These are phyloP conservation scores for Alaudala cheleensis DNA, from an alignment of 2,113 vertebrate genomes.

Conservation along the genomic window DNA sequence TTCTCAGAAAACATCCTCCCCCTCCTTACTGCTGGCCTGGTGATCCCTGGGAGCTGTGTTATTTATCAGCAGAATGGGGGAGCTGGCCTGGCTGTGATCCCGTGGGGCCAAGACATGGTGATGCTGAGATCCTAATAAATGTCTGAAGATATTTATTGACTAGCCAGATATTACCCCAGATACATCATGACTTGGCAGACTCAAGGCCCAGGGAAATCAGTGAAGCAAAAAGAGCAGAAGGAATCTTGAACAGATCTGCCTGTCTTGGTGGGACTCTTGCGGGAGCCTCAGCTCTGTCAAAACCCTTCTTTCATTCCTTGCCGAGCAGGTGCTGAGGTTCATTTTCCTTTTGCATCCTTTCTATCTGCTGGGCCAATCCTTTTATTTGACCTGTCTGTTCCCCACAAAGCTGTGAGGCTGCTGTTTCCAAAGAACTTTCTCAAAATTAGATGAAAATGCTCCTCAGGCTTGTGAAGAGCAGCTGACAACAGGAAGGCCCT, in stretches of 20 bases:
- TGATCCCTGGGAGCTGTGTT: background rate
- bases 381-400: background rate
- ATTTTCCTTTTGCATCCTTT: background rate
- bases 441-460: background rate
- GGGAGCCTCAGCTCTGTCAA: background rate
- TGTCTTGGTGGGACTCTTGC: background rate
- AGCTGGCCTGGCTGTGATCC: background rate
- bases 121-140: background rate
- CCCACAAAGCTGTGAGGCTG: background rate
- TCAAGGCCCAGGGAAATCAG: background rate
- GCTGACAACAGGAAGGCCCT: fast-evolving
- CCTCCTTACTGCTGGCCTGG: fast-evolving
- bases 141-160: background rate
- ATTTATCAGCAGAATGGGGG: background rate
- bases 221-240: background rate
- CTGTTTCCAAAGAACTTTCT: background rate
- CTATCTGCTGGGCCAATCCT: background rate
- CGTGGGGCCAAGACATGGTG: fast-evolving
- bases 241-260: fast-evolving
- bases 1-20: background rate
- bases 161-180: background rate
- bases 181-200: fast-evolving
- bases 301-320: background rate
- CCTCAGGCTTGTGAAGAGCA: background rate
- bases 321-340: background rate